phyloP scores from a whole-genome alignment of 2,888 invertebrate genomes.

The Clivina fossor region DNA sequence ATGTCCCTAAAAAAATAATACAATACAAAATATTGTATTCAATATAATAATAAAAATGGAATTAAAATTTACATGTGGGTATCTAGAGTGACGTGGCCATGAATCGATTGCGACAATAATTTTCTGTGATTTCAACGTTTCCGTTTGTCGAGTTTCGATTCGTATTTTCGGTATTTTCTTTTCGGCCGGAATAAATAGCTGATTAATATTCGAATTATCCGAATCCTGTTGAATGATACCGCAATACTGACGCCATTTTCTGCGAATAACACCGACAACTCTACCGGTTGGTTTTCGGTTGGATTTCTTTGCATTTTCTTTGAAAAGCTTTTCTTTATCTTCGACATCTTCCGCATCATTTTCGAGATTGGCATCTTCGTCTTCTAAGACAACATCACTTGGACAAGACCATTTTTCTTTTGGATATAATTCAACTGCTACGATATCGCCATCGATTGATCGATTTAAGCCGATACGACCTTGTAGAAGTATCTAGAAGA shows the following conservation, averaged over 20 bases:
- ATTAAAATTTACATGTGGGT: constrained; percentile 66
- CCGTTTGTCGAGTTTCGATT: constrained; percentile 92
- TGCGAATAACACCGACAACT: constrained; percentile 91
- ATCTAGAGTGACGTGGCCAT: constrained; percentile 92
- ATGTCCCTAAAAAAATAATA: constrained; percentile 67
- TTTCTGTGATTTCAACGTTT: constrained; percentile 75
- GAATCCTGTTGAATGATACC: constrained; percentile 85
- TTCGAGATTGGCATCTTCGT: constrained; percentile 61
- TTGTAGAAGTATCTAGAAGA: constrained; percentile 74
- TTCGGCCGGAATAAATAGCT: constrained; percentile 94
- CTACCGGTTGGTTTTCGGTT: constrained; percentile 66
- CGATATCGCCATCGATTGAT: constrained; percentile 91
- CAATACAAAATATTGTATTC: neutral
- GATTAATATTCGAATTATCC: constrained; percentile 62
- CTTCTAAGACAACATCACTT: constrained; percentile 79
- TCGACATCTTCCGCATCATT: constrained; percentile 68
- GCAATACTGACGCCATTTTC: constrained; percentile 98
- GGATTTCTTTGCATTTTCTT: constrained; percentile 42
- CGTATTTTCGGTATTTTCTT: constrained; percentile 90
- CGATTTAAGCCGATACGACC: constrained; percentile 86
- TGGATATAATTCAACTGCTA: constrained; percentile 87
- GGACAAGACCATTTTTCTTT: constrained; percentile 89
- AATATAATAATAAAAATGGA: neutral
- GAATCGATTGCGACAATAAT: constrained; percentile 95
- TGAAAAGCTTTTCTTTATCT: constrained; percentile 57